Evolutionary conservation across 2,888 invertebrate species (phyloP).

Genomic region (Gymnocheta viridis): DNA sequence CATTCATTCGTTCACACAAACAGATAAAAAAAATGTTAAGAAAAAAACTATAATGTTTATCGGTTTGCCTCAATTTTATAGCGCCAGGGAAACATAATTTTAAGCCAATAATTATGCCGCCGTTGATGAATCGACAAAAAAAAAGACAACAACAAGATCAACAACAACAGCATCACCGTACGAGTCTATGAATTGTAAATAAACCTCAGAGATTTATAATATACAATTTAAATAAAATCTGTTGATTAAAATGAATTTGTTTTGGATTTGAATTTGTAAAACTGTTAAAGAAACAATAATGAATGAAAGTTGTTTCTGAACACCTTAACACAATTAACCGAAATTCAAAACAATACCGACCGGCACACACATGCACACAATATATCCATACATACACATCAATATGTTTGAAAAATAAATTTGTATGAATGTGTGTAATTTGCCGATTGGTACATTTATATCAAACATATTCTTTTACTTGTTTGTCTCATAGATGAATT

Average conservation of each 20-base stretch:
- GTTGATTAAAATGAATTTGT: constrained; percentile 30
- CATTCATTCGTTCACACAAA: constrained; percentile 9
- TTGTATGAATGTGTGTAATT: background rate
- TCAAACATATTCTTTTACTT: background rate
- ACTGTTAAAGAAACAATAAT: constrained; percentile 37
- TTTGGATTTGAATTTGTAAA: constrained; percentile 41
- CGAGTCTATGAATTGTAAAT: constrained; percentile 14
- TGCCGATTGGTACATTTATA: constrained; percentile 2
- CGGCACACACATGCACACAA: background rate
- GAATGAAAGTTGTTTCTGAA: constrained; percentile 64
- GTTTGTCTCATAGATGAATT: constrained; percentile 6
- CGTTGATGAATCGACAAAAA: constrained; percentile 71
- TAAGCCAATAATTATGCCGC: constrained; percentile 77
- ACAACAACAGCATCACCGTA: no score
- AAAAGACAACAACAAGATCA: background rate
- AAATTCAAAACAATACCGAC: constrained; percentile 17
- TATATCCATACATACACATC: background rate
- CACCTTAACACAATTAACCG: constrained; percentile 22
- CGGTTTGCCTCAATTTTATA: constrained; percentile 60
- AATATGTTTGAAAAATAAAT: background rate
- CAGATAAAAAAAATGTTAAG: background rate
- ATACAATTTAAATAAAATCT: constrained; percentile 28
- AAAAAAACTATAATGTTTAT: constrained; percentile 34
- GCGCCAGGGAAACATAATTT: constrained; percentile 79
- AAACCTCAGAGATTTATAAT: constrained; percentile 44